phyloP scores from a whole-genome alignment of 2,113 vertebrate genomes.

The Cryptotis parvus region DNA sequence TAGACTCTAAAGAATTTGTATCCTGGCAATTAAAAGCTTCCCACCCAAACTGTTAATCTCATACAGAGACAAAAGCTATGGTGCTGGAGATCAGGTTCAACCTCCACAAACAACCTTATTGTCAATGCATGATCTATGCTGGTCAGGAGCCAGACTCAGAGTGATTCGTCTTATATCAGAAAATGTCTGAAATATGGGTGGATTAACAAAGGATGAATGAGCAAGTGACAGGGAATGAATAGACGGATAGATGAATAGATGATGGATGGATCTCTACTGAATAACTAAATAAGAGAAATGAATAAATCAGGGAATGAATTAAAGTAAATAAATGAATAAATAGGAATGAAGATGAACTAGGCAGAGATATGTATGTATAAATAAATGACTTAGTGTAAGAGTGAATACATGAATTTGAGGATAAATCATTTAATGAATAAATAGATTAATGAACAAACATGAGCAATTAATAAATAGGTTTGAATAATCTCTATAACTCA shows the following conservation, averaged over 20 bases:
- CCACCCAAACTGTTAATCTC: constrained; percentile 8
- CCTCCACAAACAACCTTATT: neutral
- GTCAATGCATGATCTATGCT: neutral
- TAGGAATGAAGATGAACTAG: neutral
- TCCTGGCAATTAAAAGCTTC: neutral
- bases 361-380: neutral
- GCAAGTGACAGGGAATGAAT: constrained; percentile 37
- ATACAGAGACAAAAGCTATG: constrained; percentile 11
- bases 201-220: neutral
- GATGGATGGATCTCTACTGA: neutral
- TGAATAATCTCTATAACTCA: constrained; percentile 29
- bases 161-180: neutral
- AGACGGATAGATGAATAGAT: neutral
- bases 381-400: neutral
- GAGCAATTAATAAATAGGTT: constrained; percentile 1
- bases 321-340: neutral
- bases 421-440: neutral
- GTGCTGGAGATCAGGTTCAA: neutral
- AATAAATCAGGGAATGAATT: neutral
- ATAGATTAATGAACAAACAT: neutral
- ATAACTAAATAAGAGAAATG: constrained; percentile 2
- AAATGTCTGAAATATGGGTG: constrained; percentile 21
- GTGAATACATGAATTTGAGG: neutral
- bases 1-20: neutral
- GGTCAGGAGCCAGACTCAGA: neutral